phyloP scores from a whole-genome alignment of 2,888 invertebrate species.

The Alitta virens region DNA sequence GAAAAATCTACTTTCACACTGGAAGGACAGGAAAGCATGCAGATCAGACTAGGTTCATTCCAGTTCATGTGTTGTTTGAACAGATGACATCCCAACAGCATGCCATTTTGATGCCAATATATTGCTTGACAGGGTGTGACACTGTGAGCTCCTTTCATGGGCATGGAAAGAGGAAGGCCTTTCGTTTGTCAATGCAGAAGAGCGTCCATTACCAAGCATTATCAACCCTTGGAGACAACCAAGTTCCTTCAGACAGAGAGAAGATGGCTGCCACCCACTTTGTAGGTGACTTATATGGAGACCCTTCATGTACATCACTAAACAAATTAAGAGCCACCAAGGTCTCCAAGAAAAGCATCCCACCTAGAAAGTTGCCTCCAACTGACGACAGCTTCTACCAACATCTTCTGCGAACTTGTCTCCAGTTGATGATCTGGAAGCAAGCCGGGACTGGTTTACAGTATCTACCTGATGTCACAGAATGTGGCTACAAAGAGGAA shows the following conservation, averaged over 20 bases:
- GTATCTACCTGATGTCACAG: neutral
- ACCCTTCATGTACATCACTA: too few relatives aligned
- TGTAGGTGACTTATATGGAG: too few relatives aligned
- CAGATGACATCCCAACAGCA: neutral
- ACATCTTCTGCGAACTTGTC: neutral
- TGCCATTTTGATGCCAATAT: neutral
- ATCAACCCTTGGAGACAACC: too few relatives aligned
- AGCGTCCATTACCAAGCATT: too few relatives aligned
- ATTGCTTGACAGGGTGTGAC: slow-evolving; percentile 7
- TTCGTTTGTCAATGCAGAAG: neutral
- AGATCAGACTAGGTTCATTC: neutral
- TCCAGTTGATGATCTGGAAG: neutral
- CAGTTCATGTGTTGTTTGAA: neutral
- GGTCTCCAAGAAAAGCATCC: neutral
- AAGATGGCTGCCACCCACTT: too few relatives aligned
- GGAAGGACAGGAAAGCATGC: slow-evolving; percentile 1
- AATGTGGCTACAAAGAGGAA: neutral
- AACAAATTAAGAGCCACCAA: neutral
- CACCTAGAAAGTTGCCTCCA: neutral
- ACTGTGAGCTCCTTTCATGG: neutral
- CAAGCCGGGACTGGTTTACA: neutral
- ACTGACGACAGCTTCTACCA: neutral
- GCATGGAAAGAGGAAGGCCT: neutral
- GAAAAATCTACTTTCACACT: neutral
- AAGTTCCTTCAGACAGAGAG: too few relatives aligned